A percentile compares a stretch with the other conserved stretches of the same genome.
These are phyloP conservation scores for Labeo calbasu DNA, from an alignment of 2,797 vertebrate genomes.

Conservation along the genomic window DNA sequence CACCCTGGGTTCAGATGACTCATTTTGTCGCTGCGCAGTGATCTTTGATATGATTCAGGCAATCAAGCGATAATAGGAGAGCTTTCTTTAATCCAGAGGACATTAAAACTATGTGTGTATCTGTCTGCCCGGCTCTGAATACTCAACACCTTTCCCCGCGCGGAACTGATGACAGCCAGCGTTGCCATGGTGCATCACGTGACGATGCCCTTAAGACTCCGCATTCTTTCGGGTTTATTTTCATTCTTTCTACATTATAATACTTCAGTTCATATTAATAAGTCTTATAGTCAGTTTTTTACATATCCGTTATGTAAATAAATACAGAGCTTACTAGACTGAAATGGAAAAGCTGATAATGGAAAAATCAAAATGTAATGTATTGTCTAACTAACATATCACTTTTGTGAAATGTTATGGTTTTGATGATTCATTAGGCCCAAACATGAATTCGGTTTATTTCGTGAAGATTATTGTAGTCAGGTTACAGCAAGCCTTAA, in stretches of 20 bases:
- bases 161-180: constrained; percentile 69
- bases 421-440: not conserved
- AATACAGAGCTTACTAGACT: not conserved
- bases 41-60: constrained; percentile 25
- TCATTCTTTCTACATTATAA: not conserved
- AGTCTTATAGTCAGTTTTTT: not conserved
- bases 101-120: constrained; percentile 31
- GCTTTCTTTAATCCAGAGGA: constrained; percentile 10
- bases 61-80: not conserved
- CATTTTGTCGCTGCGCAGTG: constrained; percentile 74
- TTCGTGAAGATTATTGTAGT: not conserved
- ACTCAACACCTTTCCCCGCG: constrained; percentile 52
- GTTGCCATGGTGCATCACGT: constrained; percentile 85
- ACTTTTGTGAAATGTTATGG: not conserved
- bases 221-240: not conserved
- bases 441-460: not conserved
- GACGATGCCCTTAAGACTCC: constrained; percentile 65
- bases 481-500: not conserved
- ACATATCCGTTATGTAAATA: not conserved
- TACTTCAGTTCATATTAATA: not conserved
- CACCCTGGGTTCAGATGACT: constrained; percentile 83
- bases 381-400: not conserved
- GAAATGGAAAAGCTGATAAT: not conserved
- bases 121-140: constrained; percentile 8
- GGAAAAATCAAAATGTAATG: not conserved